phyloP scores from a whole-genome alignment of 2,797 vertebrate genomes.

The Erethizon dorsatum region DNA sequence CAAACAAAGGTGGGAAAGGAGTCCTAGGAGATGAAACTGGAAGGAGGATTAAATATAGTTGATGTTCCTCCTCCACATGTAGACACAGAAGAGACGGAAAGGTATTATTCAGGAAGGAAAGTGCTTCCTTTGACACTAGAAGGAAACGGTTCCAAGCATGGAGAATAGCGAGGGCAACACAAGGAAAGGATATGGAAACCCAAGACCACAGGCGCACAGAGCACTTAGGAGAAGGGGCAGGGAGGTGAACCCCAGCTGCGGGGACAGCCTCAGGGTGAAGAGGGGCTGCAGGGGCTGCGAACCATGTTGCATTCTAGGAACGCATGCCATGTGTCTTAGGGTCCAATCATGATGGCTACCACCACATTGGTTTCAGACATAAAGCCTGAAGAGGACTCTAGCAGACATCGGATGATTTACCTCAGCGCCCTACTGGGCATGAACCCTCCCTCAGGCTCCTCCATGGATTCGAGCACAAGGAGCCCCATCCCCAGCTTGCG shows the following conservation, averaged over 20 bases:
- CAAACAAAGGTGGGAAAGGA: not conserved
- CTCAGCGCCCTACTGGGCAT: not conserved
- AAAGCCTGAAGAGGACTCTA: not conserved
- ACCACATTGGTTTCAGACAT: not conserved
- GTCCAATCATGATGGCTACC: not conserved
- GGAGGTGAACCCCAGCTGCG: not conserved
- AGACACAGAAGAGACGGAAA: not conserved
- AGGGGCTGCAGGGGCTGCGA: not conserved
- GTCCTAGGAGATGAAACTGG: not conserved
- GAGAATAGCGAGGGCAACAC: not conserved
- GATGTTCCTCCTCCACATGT: not conserved
- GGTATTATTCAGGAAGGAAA: not conserved
- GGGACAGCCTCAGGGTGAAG: not conserved
- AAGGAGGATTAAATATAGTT: not conserved
- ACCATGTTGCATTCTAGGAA: not conserved
- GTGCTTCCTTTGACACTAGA: not conserved
- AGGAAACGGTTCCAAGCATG: not conserved
- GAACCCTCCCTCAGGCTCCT: not conserved
- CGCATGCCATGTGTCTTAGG: not conserved
- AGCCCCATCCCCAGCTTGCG: not conserved
- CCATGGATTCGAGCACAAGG: not conserved
- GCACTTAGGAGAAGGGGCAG: not conserved
- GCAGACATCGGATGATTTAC: not conserved
- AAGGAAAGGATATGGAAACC: not conserved
- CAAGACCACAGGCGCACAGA: not conserved